Base-by-base conservation (phyloP, 1,140 invertebrate genomes). In the Cylas formicarius region DNA sequence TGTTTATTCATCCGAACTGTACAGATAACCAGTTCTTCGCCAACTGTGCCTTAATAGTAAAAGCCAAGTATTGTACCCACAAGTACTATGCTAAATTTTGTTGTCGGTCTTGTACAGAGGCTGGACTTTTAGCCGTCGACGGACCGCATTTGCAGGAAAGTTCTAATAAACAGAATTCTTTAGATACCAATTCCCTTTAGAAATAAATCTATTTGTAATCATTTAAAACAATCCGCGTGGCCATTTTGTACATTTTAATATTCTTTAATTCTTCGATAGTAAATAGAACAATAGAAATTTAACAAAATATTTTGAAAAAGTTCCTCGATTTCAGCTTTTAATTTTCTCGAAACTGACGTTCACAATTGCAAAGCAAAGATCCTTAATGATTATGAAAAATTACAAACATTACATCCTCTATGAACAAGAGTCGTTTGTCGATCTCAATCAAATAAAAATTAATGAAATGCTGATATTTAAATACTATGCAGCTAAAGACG, bases 71-170 rank as follows among this genome's bases (percentile, higher is more conserved):
- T 62, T 96, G 92, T 63, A 72, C 72, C 6, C 90, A 95, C 64
- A 72, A 78, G 50, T 91, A 90, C 65, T 96, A 95, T 63, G 84
- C 82, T n/a, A 76, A 77, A 62, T 95, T 92, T 77, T 96, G 92
- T 64, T 96, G 92, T 67, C 76, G 81, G 59, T 91, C 88, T 1
- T 95, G 90, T 60, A 86, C 87, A 22, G 69, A 84, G 63, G 86
- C 88, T 2, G 87, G 87, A 24, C 40, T 55, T 28, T 35, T 62
- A 40, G 53, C 55, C 35, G 23, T 45, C 14, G 42, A 50, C 20
- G 56, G 52, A 2, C 43, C 42, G n/a, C 52, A 52, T 32, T 18
- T 50, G 11, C 18, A 33, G 11, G 11, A 13, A 9, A 16, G 10
- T 13, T 26, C 28, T 7, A 44, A 52, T 7, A 56, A 51, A 49